Base-by-base conservation (phyloP, 2,888 invertebrate species). In the Leucophora obtusa region DNA sequence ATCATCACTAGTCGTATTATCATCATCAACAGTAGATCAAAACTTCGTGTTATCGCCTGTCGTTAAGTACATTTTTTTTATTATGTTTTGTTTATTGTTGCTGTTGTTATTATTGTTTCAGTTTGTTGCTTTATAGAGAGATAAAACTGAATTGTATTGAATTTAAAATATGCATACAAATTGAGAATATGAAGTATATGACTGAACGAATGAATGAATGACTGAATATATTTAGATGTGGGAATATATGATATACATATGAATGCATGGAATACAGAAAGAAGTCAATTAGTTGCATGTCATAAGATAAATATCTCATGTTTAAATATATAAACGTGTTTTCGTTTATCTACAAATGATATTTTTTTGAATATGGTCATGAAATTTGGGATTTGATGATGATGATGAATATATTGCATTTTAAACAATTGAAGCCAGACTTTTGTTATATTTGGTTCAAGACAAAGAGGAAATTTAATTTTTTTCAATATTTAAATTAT, bases 41-140 rank as follows among this genome's bases (percentile, higher is more conserved):
- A 47, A 66, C 38, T 65, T 53, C 14, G 54, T 66, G 66, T 66
- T 66, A 66, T 66, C 66, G 66, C 54, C 38, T 38, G 66, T 54
- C 15, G 65, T 35, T 47, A 47, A 6, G 43, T 47, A 4, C 43
- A 6, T 47, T 47, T 47, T 47, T 47, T 47, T 38, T 38, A n/a
- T n/a, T n/a, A n/a, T 47, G 43, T 47, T 47, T n/a, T 47, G 43
- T 47, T 47, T 47, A n/a, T 47, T 47, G 43, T 47, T 47, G 43
- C n/a, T 47, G n/a, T n/a, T 47, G 43, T 14, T 43, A 11, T 43
- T 1, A 43, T 43, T 43, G 43, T 43, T 43, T 43, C 43, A n/a
- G 43, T 47, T 6, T 47, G 43, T 47, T 47, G n/a, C 43, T 47
- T n/a, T 47, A n/a, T n/a, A n/a, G n/a, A 47, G 43, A n/a, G 6